Conservation (phyloP, 2,888 invertebrate genomes). For the Polyommatus iphigenia region DNA sequence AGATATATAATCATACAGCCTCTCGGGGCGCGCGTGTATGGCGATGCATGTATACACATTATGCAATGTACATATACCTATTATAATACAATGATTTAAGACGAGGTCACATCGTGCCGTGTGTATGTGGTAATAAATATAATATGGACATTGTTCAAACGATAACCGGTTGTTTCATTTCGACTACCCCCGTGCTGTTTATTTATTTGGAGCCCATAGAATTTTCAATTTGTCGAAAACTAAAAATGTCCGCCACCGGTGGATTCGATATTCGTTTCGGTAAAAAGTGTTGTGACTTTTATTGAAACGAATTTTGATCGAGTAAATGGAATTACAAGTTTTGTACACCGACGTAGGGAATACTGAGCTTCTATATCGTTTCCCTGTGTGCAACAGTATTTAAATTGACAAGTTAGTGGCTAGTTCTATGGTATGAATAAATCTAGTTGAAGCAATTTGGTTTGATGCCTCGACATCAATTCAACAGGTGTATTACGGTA, state of each 20-base stretch:
- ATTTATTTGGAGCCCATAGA: conserved; percentile 33
- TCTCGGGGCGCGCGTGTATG: conserved; percentile 84
- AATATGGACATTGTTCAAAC: conserved; percentile 94
- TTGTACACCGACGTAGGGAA: background rate
- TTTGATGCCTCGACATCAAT: background rate
- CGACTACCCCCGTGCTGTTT: conserved; percentile 35
- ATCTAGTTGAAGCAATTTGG: background rate
- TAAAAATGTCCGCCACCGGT: conserved; percentile 5
- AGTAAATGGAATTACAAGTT: conserved; percentile 24
- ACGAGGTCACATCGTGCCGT: conserved; percentile 95
- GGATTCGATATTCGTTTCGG: background rate
- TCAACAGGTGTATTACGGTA: background rate
- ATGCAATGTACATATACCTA: conserved; percentile 88
- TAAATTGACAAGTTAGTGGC: background rate
- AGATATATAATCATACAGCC: conserved; percentile 81
- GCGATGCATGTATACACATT: conserved; percentile 84
- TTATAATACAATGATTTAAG: conserved; percentile 87
- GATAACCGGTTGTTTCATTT: conserved; percentile 81
- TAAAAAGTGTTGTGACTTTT: conserved; percentile 18
- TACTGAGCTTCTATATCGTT: background rate
- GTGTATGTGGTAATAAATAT: conserved; percentile 93
- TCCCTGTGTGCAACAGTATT: background rate
- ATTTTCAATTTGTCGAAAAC: conserved; percentile 19
- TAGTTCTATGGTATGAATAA: background rate
- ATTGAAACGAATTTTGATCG: conserved; percentile 21